Base-by-base conservation (phyloP, 2,797 vertebrate genomes). In the Gambelia wislizenii region DNA sequence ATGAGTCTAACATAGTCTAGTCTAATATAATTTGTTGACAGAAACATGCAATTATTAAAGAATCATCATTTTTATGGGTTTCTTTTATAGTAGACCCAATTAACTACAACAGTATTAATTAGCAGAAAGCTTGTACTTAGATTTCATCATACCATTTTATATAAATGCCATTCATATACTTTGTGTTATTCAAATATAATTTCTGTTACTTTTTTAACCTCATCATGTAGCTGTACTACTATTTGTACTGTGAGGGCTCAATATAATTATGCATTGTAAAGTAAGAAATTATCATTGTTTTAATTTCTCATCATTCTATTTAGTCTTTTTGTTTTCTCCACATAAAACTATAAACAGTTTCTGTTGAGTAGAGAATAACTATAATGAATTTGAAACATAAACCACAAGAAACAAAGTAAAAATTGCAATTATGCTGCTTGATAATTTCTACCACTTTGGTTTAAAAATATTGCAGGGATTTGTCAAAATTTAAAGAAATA, bases 1-100 rank as follows among this genome's bases (percentile, higher is more conserved):
- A 84, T 75, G 84, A n/a, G n/a, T 74, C 67, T 5, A 0, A 1
- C 52, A 75, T 42, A 56, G 0, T 56, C 12, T 8, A 0, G 10
- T 2, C 1, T 82, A 0, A 77, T 30, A 30, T 75, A 85, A 89
- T 82, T 83, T 85, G 59, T 49, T 77, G 75, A 39, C 10, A 14
- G 64, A 22, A 49, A 64, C 61, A 56, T 54, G 9, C 0, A 64
- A 83, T 20, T n/a, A 14, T 10, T 36, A 52, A 2, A 49, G 5
- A 42, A 70, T 36, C 25, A 10, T n/a, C 5, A 36, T 33, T 25
- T 76, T 6, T 91, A 22, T 76, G n/a, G 59, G 39, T 13, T 90
- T 83, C 0, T 78, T 0, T 36, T 22, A 42, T 56, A 36, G 42
- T 52, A 64, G 9, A 56, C 42, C 6, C 64, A 52, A 67, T 36